Evolutionary conservation across 2,888 invertebrate species (phyloP), one percentile per base, ranked within the genome.

Genomic region (Agapostemon virescens): DNA sequence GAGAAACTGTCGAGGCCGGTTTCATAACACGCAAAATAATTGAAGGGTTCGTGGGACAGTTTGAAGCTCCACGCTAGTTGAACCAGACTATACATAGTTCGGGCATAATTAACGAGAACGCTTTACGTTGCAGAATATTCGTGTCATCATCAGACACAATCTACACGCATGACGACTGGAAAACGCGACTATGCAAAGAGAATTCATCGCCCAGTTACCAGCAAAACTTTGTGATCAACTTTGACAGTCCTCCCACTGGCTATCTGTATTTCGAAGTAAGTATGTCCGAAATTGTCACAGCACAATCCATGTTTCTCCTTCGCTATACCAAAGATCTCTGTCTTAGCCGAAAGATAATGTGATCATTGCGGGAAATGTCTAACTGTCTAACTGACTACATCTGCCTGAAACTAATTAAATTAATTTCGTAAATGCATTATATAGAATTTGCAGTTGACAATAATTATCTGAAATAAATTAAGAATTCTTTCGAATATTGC

Each of bases 131-230:
- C 66, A 92, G 96, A 88, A 95, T 97, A 74, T 96, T 95, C 88
- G 93, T 97, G 69, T 94, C 96, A 61, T 94, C 96, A 61, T 97
- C 97, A 13, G 96, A 96, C 90, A 95, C 95, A 88, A 61, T 30
- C 20, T 61, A 33, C 61, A 61, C 61, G 20, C 94, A 95, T 58
- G 94, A 95, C 17, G 95, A 95, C 88, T 94, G 95, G 91, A 96
- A 96, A 93, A 96, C 95, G 42, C 95, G 94, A 93, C 94, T 96
- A 64, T 96, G 96, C 87, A 94, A 95, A 85, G 94, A 95, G 82
- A 95, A 95, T 3, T 94, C 94, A 79, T 95, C 95, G 82, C 97
- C 97, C 0, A 95, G 95, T 79, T 97, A 95, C 92, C 96, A 97
- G 89, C 97, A 97, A 90, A 95, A 96, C 79, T 96, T 97, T 90